Conservation (phyloP, 1,140 invertebrate genomes). For the Eumaeus atala region DNA sequence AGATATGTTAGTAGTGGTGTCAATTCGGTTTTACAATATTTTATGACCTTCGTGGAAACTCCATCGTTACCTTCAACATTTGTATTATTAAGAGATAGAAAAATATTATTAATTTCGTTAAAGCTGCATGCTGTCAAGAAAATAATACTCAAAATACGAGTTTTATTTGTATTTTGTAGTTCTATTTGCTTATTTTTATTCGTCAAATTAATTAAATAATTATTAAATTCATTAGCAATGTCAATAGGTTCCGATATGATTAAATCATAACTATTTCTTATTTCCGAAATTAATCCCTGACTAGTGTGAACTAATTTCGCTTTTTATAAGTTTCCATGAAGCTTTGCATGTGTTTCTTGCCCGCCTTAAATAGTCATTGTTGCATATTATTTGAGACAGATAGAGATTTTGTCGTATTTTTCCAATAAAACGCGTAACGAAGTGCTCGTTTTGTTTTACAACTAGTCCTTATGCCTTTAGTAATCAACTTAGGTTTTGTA, state of each 20-base stretch:
- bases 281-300: not conserved
- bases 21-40: too few relatives aligned
- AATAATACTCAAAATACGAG: too few relatives aligned
- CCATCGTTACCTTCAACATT: too few relatives aligned
- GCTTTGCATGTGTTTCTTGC: constrained; percentile 1
- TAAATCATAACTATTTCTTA: not conserved
- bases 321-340: not conserved
- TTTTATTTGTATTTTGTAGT: too few relatives aligned
- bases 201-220: not conserved
- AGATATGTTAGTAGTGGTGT: too few relatives aligned
- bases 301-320: not conserved
- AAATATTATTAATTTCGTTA: too few relatives aligned
- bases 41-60: too few relatives aligned
- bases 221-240: constrained; percentile 8
- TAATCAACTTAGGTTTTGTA: not conserved
- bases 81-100: too few relatives aligned
- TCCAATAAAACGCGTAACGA: not conserved
- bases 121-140: too few relatives aligned
- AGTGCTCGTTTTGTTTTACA: not conserved
- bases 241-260: not conserved
- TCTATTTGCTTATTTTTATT: not conserved
- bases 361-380: not conserved
- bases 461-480: not conserved
- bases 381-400: not conserved
- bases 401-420: not conserved